phyloP scores from a whole-genome alignment of 2,888 invertebrate genomes.

The Cheilosia grossa region DNA sequence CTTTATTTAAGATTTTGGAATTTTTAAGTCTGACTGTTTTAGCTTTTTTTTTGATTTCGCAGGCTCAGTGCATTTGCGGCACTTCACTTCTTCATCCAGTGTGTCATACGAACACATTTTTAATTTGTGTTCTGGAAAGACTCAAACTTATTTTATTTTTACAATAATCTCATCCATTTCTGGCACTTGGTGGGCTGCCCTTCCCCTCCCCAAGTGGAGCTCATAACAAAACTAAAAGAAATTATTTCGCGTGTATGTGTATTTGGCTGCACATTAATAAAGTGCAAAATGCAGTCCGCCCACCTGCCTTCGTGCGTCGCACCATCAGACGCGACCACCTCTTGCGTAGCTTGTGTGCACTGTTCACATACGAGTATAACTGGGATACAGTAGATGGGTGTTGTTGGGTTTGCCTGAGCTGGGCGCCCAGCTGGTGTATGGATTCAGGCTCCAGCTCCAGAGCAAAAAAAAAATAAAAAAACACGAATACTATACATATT shows the following conservation, averaged over 20 bases:
- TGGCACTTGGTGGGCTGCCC: neutral
- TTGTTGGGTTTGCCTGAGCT: constrained; percentile 42
- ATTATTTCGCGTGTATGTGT: constrained; percentile 36
- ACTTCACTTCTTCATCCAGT: constrained; percentile 17
- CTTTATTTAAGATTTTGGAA: no score
- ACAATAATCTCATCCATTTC: constrained; percentile 56
- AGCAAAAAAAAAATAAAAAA: constrained; percentile 34
- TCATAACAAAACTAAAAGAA: constrained; percentile 35
- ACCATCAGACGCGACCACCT: constrained; percentile 61
- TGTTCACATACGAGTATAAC: neutral
- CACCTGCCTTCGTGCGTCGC: constrained; percentile 64
- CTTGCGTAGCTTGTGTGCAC: constrained; percentile 67
- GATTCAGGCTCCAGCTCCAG: constrained; percentile 48
- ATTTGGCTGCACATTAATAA: constrained; percentile 69
- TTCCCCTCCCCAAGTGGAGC: neutral
- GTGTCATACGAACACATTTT: constrained; percentile 24
- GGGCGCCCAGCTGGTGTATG: constrained; percentile 53
- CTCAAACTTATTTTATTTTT: constrained; percentile 53
- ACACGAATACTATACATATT: constrained; percentile 63
- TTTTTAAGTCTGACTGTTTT: neutral
- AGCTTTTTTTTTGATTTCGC: no score
- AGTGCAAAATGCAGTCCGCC: constrained; percentile 72
- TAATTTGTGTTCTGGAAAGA: constrained; percentile 32
- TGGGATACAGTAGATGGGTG: constrained; percentile 27
- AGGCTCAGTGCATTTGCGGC: neutral